Conservation (phyloP, 1,140 invertebrate species). For the Arctopsyche grandis region DNA sequence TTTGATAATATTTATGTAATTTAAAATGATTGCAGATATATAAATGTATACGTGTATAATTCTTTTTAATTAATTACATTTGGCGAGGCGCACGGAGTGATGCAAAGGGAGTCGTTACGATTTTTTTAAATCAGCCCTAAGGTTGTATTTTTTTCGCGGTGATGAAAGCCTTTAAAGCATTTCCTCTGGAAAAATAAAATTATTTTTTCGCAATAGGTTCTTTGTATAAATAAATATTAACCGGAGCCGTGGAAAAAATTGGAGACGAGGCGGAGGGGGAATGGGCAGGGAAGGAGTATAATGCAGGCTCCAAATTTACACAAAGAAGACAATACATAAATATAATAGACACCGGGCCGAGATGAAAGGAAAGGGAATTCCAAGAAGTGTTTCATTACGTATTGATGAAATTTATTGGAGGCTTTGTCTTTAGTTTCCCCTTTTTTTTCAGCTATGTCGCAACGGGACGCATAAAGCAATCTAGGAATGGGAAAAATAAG, state of each 20-base stretch:
- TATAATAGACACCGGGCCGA: constrained; percentile 16
- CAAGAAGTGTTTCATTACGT: constrained; percentile 30
- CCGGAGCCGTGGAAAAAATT: too few species aligned
- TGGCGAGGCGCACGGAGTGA: neutral
- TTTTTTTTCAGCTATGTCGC: neutral
- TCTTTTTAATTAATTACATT: neutral
- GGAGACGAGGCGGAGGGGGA: neutral
- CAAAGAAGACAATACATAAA: constrained; percentile 3
- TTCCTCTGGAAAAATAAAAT: constrained; percentile 15
- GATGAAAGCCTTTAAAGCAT: constrained; percentile 26
- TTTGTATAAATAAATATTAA: neutral
- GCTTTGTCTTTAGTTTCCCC: constrained; percentile 23
- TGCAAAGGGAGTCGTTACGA: neutral
- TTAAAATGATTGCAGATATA: too few species aligned
- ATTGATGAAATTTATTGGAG: constrained; percentile 28
- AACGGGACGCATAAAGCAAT: neutral
- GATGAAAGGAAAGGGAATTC: constrained; percentile 22
- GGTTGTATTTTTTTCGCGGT: neutral
- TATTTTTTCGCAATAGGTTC: neutral
- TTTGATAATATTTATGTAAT: too few species aligned
- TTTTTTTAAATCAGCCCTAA: neutral
- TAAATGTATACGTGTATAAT: neutral
- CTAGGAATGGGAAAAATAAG: neutral
- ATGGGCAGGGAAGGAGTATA: neutral
- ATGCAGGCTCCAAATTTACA: constrained; percentile 20